Base-by-base conservation (phyloP, 2,888 invertebrate genomes). In the Euspilapteryx auroguttella region DNA sequence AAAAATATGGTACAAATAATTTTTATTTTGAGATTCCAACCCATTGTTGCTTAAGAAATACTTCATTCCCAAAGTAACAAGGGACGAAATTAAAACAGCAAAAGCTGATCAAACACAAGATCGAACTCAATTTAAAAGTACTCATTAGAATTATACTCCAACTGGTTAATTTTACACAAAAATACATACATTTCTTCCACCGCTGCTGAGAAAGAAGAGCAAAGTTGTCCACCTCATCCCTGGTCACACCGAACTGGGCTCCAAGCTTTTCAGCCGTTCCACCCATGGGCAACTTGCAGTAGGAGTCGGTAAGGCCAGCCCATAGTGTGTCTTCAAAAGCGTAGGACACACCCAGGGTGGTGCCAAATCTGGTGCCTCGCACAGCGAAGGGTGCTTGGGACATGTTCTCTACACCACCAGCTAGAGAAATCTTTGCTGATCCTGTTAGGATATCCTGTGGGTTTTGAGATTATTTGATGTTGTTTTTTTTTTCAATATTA, bases 391-490 rank as follows among this genome's bases (percentile, higher is more conserved):
- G 98, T 1, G 88, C 78, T 57, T 92, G 89, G 2, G 93, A 93
- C 98, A 99, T 98, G 61, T 89, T 97, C 50, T 99, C 98, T 3
- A 87, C 83, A 1, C 98, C 97, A 25, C 96, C 97, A 13, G 94
- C 88, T 20, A 98, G 58, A 1, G 90, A 89, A 31, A 98, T 83
- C 44, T 89, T 83, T 2, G 94, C 86, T 35, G 87, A 87, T 15
- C 94, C 94, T 7, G 86, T 73, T 29, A 85, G 44, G 39, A 98
- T 96, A 51, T 95, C 96, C 88, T 91, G n/a, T n/a, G n/a, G n/a
- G n/a, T n/a, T n/a, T n/a, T n/a, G n/a, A n/a, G n/a, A n/a, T n/a
- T n/a, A n/a, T n/a, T n/a, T n/a, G n/a, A n/a, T n/a, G n/a, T n/a
- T n/a, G n/a, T n/a, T n/a, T n/a, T n/a, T n/a, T n/a, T n/a, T n/a